Conservation (phyloP, 2,113 vertebrate species). For the Hucho hucho region DNA sequence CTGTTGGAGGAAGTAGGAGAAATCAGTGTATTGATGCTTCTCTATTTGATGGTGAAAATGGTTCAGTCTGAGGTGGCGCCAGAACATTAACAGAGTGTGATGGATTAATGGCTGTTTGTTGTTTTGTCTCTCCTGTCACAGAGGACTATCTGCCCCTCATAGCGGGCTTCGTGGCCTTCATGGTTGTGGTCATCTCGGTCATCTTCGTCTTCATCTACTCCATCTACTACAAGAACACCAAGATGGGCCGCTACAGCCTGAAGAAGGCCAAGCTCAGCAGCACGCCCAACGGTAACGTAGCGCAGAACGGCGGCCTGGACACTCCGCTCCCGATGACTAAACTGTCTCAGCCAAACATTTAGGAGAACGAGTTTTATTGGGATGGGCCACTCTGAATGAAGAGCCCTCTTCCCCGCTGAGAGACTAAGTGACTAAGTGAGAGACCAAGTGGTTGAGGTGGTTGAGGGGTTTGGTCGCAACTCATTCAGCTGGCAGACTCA, state of each 20-base stretch:
- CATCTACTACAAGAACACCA: slow-evolving; percentile 79
- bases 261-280: slow-evolving; percentile 61
- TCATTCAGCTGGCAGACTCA: not conserved
- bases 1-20: not conserved
- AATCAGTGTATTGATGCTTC: not conserved
- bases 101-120: slow-evolving; percentile 14
- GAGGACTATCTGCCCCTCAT: slow-evolving; percentile 76
- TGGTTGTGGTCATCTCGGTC: slow-evolving; percentile 63
- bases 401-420: slow-evolving; percentile 20
- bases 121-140: slow-evolving; percentile 41
- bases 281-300: slow-evolving; percentile 60
- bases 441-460: not conserved
- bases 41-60: not conserved
- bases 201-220: slow-evolving; percentile 72
- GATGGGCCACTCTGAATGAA: slow-evolving; percentile 18
- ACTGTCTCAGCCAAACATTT: slow-evolving; percentile 51
- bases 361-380: not conserved
- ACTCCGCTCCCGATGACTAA: slow-evolving; percentile 68
- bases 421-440: not conserved
- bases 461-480: not conserved
- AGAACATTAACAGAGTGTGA: not conserved
- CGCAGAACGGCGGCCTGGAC: slow-evolving; percentile 69
- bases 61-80: not conserved
- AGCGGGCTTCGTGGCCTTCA: slow-evolving; percentile 70
- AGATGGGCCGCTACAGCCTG: slow-evolving; percentile 70